Base-by-base conservation (phyloP, 2,113 vertebrate species). In the Leucosticte australis region DNA sequence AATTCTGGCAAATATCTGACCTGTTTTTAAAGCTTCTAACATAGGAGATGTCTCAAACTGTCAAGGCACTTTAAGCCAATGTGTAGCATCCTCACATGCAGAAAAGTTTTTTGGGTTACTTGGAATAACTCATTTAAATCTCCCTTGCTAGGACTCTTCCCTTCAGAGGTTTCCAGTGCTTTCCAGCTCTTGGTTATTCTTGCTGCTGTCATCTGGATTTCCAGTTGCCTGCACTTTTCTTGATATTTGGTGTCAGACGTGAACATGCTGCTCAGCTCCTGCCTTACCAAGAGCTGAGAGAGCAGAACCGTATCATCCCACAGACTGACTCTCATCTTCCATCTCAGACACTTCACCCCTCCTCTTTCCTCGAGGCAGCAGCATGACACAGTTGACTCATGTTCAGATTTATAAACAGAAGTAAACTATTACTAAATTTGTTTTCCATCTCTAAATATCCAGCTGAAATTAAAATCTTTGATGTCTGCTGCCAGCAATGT, bases 361-460 rank as follows among this genome's bases (percentile, higher is more conserved):
- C 76, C 85, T 55, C 55, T 56, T 77, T 83, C 76, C 79, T 95
- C 70, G 27, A 83, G 76, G 86, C 92, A 92, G 86, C 71, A 89
- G 71, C 71, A 77, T 80, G 88, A 93, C 42, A 67, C 53, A 27
- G 59, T 88, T 96, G 92, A 94, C 83, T 89, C 86, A 90, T 63
- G 56, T 86, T 94, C 83, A 75, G 87, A 81, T 87, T 84, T 96
- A 92, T 89, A 92, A 94, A 89, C 89, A 92, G 69, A 87, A 95
- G 84, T 94, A 95, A 97, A 88, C 90, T 90, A 93, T 90, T 90
- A 90, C 85, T 90, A 77, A 63, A 86, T 83, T 83, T 94, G 79
- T 90, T 93, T 95, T 86, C 44, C n/a, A 14, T 53, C 67, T 77
- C 77, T 86, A 92, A 96, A 94, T 83, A 85, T 23, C 67, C 56